These are phyloP conservation scores for Epiblema foenella DNA, from an alignment of 2,888 invertebrate species.

Conservation along the genomic window DNA sequence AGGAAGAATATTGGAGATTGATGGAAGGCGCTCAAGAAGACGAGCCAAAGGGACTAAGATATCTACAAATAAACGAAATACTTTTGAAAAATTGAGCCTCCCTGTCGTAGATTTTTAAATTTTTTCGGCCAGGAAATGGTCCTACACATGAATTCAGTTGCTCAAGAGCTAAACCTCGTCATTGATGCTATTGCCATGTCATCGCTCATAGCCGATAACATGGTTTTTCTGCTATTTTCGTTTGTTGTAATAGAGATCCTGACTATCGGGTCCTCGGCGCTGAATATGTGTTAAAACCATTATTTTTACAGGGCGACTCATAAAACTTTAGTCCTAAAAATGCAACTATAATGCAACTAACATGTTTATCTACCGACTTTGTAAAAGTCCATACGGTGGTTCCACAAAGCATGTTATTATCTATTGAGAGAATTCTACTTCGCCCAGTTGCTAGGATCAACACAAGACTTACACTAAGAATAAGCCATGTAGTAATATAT, in stretches of 20 bases:
- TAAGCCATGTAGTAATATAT: background rate
- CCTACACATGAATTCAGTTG: background rate
- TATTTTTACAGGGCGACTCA: background rate
- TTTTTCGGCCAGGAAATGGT: background rate
- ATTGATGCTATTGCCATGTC: background rate
- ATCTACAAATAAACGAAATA: background rate
- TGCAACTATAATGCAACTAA: background rate
- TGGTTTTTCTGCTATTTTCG: no score
- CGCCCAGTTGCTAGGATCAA: background rate
- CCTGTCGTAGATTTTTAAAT: background rate
- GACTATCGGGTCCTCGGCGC: no score
- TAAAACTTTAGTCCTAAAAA: background rate
- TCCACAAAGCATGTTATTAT: background rate
- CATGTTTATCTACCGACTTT: conserved; percentile 1
- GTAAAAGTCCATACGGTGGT: background rate
- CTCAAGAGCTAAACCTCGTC: background rate
- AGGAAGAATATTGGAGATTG: conserved; percentile 18
- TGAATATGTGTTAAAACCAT: no score
- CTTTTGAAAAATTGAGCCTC: background rate
- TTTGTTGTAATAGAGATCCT: no score
- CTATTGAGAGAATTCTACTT: conserved; percentile 1
- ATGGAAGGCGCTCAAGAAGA: conserved; percentile 16
- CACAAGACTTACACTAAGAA: background rate
- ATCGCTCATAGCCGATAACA: background rate
- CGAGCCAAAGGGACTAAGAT: conserved; percentile 12